Conservation (phyloP, 2,888 invertebrate genomes). For the Eilema griseolum region DNA sequence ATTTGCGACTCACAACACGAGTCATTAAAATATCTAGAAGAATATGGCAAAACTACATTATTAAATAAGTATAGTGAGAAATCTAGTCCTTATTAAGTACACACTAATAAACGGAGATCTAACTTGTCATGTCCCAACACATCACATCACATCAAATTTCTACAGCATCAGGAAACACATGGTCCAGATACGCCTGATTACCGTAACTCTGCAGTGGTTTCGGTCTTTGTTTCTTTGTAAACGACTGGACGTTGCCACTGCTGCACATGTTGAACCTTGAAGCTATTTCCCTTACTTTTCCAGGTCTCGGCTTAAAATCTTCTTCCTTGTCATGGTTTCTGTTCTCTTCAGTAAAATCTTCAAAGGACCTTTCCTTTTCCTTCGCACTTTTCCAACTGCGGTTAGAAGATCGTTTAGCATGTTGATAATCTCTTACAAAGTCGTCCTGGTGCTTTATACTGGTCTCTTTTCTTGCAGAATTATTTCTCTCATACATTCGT, state of each 20-base stretch:
- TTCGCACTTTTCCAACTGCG: conserved; percentile 60
- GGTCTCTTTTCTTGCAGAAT: conserved; percentile 60
- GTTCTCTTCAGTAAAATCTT: conserved; percentile 51
- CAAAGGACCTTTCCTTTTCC: conserved; percentile 60
- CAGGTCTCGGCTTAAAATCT: conserved; percentile 72
- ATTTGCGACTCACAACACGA: conserved; percentile 28
- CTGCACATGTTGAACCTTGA: conserved; percentile 77
- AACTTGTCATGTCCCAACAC: conserved; percentile 49
- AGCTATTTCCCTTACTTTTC: conserved; percentile 82
- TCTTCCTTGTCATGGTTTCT: conserved; percentile 34
- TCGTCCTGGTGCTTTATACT: conserved; percentile 53
- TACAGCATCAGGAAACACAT: conserved; percentile 87
- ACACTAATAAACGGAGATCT: conserved; percentile 53
- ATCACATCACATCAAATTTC: conserved; percentile 69
- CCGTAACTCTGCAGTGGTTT: conserved; percentile 87
- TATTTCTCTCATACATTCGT: conserved; percentile 73
- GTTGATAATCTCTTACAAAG: conserved; percentile 50
- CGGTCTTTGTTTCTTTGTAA: conserved; percentile 80
- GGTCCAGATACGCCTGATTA: conserved; percentile 88
- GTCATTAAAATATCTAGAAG: conserved; percentile 46
- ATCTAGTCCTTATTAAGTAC: conserved; percentile 51
- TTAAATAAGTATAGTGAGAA: conserved; percentile 58
- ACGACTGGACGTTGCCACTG: conserved; percentile 60
- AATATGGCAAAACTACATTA: conserved; percentile 59
- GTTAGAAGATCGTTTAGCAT: conserved; percentile 63